Evolutionary conservation across 2,113 vertebrate genomes (phyloP), one percentile per base, ranked within the genome.

Genomic region (Lates calcarifer): DNA sequence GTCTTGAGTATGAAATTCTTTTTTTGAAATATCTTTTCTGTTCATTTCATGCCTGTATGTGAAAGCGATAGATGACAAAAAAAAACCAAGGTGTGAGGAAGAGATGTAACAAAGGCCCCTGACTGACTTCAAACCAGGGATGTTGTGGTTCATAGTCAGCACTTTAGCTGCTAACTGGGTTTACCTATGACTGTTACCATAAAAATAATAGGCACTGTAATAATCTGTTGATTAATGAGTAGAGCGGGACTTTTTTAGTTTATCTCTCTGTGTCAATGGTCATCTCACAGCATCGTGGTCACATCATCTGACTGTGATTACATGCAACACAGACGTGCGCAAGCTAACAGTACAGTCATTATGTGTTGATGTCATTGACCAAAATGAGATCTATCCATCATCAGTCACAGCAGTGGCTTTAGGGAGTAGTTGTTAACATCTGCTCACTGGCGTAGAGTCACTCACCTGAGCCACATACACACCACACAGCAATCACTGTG

Each of bases 351-450:
- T n/a, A 11, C 9, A 37, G 74, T 56, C 41, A 83, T 91, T 84
- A 87, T 51, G 35, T 29, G 53, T 3, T 1, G 49, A 41, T 73
- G 87, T 87, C 88, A 90, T 18, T 51, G 58, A 90, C 87, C 84
- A 58, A 63, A 69, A 82, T 87, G 20, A 87, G 51, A 14, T n/a
- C 22, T 37, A 7, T 47, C 17, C 20, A 22, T 35, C 20, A 53
- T 77, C 41, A 41, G 28, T 82, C 49, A 74, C 43, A 70, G 57
- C 72, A 2, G 56, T 26, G 45, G 73, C 31, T 68, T 90, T 29
- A 67, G 45, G 43, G 70, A 53, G 70, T 33, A 41, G 64, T 5
- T 70, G 65, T 85, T 33, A 72, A 37, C 35, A 74, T 2, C 13
- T 20, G 33, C 29, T 41, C 56, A 67, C 53, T 29, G 43, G 43